Percentiles rank a stretch among this genome's conserved stretches.
Evolutionary conservation across 1,140 invertebrate genomes (phyloP).

Genomic region (Drosophila nebulosa): DNA sequence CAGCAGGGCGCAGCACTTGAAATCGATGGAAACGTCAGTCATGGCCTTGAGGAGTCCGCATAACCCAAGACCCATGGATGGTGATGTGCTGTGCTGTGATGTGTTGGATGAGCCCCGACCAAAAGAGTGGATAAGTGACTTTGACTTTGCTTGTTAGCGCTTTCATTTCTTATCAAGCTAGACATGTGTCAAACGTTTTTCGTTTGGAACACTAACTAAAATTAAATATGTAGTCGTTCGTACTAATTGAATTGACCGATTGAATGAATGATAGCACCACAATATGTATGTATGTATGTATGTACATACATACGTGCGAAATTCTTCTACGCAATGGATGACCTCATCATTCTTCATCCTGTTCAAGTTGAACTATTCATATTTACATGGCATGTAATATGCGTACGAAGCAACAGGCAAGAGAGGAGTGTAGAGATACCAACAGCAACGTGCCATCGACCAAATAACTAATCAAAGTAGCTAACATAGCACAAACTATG

Average conservation of each 20-base stretch:
- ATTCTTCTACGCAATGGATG: not conserved
- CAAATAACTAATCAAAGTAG: constrained; percentile 50
- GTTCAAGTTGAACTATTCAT: not conserved
- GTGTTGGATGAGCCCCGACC: not conserved
- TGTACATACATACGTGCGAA: not conserved
- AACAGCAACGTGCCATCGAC: constrained; percentile 49
- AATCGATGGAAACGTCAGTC: constrained; percentile 5
- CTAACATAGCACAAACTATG: constrained; percentile 1
- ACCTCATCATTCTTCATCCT: not conserved
- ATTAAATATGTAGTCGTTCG: not conserved
- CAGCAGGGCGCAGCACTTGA: not conserved
- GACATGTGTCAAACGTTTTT: not conserved
- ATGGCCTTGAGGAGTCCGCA: constrained; percentile 1
- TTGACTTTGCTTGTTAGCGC: not conserved
- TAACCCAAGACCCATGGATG: not conserved
- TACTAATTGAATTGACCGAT: constrained; percentile 54
- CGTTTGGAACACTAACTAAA: not conserved
- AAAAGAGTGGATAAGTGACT: not conserved
- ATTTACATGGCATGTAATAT: constrained; percentile 29
- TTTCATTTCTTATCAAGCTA: not conserved
- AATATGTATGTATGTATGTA: no score
- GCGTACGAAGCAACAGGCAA: constrained; percentile 36
- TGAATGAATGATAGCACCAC: constrained; percentile 15
- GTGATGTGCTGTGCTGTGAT: not conserved
- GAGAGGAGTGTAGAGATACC: constrained; percentile 18